These are phyloP conservation scores for Anthonomus grandis DNA, from an alignment of 1,140 invertebrate species.

Conservation along the genomic window DNA sequence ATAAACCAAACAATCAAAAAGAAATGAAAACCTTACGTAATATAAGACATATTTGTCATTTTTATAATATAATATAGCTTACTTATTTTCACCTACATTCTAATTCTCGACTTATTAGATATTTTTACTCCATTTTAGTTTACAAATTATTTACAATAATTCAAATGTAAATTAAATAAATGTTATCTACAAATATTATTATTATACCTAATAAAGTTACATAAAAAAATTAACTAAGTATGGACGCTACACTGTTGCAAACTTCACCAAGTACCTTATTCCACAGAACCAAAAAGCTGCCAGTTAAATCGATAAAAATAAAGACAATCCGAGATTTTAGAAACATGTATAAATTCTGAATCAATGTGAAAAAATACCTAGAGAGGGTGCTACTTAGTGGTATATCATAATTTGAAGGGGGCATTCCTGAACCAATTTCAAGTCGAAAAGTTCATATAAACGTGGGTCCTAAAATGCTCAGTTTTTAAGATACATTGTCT, in stretches of 20 bases:
- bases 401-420: no score
- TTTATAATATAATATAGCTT: slow-evolving; percentile 21
- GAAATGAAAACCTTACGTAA: slow-evolving; percentile 11
- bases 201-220: no score
- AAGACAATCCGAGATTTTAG: not conserved
- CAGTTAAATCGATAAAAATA: not conserved
- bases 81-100: slow-evolving; percentile 26
- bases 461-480: not conserved
- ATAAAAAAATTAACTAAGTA: slow-evolving; percentile 23
- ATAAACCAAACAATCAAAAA: slow-evolving; percentile 8
- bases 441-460: not conserved
- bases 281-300: not conserved
- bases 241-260: slow-evolving; percentile 8
- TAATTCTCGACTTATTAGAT: slow-evolving; percentile 29
- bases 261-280: slow-evolving; percentile 11
- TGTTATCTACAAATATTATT: slow-evolving; percentile 29
- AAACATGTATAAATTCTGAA: not conserved
- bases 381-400: no score
- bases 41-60: slow-evolving; percentile 19
- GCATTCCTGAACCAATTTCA: no score
- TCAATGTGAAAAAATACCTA: not conserved
- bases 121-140: slow-evolving; percentile 21
- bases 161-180: slow-evolving; percentile 20
- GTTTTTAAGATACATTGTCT: not conserved
- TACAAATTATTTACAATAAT: slow-evolving; percentile 34